phyloP scores from a whole-genome alignment of 2,888 invertebrate species.

The Cataglyphis rosenhaueri region DNA sequence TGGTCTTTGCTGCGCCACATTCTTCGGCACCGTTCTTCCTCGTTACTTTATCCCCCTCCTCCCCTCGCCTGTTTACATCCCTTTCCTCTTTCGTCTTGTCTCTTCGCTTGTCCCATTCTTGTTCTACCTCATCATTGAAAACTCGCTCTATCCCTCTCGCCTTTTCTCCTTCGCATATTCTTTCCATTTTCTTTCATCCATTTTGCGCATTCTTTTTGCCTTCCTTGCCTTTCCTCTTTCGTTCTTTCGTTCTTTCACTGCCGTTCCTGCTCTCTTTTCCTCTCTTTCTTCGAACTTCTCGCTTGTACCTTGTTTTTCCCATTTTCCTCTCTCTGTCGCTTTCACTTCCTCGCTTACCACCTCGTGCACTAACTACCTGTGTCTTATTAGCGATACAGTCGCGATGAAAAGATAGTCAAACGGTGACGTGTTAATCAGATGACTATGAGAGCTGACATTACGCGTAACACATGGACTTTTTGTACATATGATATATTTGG shows the following conservation, averaged over 20 bases:
- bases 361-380: slow-evolving; percentile 83
- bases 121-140: slow-evolving; percentile 42
- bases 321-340: slow-evolving; percentile 54
- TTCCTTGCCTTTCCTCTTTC: slow-evolving; percentile 49
- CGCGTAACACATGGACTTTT: slow-evolving; percentile 9
- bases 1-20: slow-evolving; percentile 8
- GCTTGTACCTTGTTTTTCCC: slow-evolving; percentile 33
- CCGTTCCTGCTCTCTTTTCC: neutral
- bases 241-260: slow-evolving; percentile 40
- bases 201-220: slow-evolving; percentile 25
- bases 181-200: slow-evolving; percentile 52
- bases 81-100: slow-evolving; percentile 32
- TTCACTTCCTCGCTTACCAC: slow-evolving; percentile 56
- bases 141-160: slow-evolving; percentile 50
- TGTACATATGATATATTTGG: slow-evolving; percentile 25
- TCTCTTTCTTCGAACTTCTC: slow-evolving; percentile 3
- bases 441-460: slow-evolving; percentile 57
- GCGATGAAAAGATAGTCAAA: slow-evolving; percentile 82
- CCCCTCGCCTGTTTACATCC: neutral
- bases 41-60: slow-evolving; percentile 18
- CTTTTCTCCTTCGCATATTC: slow-evolving; percentile 35
- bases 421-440: slow-evolving; percentile 81
- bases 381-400: slow-evolving; percentile 85
- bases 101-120: slow-evolving; percentile 56
- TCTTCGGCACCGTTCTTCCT: slow-evolving; percentile 19